These are phyloP conservation scores for Pelosia muscerda DNA, from an alignment of 2,888 invertebrate species.

Conservation along the genomic window DNA sequence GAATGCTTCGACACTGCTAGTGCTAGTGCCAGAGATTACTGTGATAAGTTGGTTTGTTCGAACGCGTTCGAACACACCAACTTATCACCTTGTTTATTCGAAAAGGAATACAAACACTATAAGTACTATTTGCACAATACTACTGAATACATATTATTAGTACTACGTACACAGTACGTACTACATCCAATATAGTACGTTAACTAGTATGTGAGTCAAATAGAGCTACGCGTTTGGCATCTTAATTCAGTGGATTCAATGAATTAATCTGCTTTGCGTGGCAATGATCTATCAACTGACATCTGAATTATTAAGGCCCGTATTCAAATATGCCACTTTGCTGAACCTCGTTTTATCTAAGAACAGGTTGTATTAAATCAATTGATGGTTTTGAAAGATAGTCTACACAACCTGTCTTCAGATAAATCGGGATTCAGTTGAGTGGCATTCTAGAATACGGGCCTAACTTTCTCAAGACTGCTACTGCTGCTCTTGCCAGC, in stretches of 20 bases:
- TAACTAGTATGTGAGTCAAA: constrained; percentile 32
- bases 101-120: background rate
- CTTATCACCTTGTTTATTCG: background rate
- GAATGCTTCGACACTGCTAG: too few species aligned
- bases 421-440: too few species aligned
- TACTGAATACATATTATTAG: background rate
- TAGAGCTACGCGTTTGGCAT: constrained; percentile 48
- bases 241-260: constrained; percentile 26
- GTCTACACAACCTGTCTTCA: too few species aligned
- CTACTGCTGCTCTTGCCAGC: too few species aligned
- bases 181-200: background rate
- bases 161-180: background rate
- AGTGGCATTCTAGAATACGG: too few species aligned
- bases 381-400: too few species aligned
- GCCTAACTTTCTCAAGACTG: too few species aligned
- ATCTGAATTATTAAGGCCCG: background rate
- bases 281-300: background rate
- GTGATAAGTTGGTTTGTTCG: too few species aligned
- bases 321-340: too few species aligned
- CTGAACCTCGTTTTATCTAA: too few species aligned
- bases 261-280: background rate
- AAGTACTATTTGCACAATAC: background rate
- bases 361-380: too few species aligned
- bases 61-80: background rate
- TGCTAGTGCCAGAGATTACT: too few species aligned